Evolutionary conservation across 2,113 vertebrate species (phyloP), one percentile per base, ranked within the genome.

Genomic region (Eulemur rufifrons): DNA sequence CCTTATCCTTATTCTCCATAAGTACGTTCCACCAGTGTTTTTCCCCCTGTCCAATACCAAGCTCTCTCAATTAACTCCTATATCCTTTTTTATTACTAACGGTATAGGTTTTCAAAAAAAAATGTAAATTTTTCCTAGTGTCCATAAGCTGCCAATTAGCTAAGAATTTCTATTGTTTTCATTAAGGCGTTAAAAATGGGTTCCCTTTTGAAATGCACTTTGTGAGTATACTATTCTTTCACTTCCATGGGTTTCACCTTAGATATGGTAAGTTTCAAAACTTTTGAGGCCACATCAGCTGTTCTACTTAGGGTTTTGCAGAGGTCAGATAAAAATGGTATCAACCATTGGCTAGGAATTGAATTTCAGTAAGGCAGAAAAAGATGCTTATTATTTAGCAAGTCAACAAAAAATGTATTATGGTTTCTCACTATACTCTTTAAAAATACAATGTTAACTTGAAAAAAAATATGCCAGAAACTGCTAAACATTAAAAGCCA

Each of bases 371-470:
- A 64, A 39, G 2, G 8, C 56, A 81, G 86, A 73, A 95, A 94
- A 88, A 83, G 32, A 64, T 64, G 82, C 10, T 93, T 73, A 64
- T 80, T 96, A 85, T 95, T 88, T 94, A 92, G 76, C 15, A 86
- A 85, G 59, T 73, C 52, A 96, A 89, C 54, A 95, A 97, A 88
- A 78, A 94, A 59, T 14, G 25, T 63, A 18, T 78, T 86, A 37
- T 84, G 73, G 18, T 18, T 68, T 84, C 64, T 96, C 25, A 82
- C 86, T 73, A 66, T 14, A 89, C 2, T 9, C 27, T 92, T 92
- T 74, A 59, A 80, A 95, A 95, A 91, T 91, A 54, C 61, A 93
- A 13, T 64, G 34, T 94, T 86, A 82, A 68, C 45, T 93, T 89
- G 29, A 82, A 96, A 89, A 85, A 63, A 83, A 96, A 85, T 66